These are phyloP conservation scores for Glyptemys insculpta DNA, from an alignment of 2,797 vertebrate species.

Conservation along the genomic window DNA sequence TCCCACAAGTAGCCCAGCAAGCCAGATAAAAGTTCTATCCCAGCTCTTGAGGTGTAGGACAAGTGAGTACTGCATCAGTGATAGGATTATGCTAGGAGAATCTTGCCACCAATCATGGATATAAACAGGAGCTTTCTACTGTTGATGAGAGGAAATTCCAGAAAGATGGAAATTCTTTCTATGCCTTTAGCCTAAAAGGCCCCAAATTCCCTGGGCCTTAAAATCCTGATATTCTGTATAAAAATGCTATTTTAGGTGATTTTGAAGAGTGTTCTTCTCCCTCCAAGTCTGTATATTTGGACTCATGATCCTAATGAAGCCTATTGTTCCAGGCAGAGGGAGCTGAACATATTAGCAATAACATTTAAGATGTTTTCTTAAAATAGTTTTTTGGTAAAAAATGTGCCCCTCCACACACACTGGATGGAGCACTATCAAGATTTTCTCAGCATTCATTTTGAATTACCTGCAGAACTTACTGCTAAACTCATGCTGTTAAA, in stretches of 20 bases:
- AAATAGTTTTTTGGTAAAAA: neutral
- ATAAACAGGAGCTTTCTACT: neutral
- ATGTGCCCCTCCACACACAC: neutral
- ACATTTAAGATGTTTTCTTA: neutral
- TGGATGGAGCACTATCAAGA: neutral
- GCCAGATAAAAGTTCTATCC: neutral
- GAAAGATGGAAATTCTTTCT: neutral
- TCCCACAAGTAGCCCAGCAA: neutral
- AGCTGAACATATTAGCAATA: neutral
- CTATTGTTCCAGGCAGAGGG: neutral
- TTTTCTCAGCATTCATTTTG: neutral
- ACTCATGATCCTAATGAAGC: neutral
- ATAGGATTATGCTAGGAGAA: neutral
- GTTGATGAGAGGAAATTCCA: neutral
- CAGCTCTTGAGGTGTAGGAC: neutral
- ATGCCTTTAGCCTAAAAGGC: neutral
- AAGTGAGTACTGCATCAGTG: neutral
- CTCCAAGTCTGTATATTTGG: neutral
- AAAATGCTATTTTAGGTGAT: neutral
- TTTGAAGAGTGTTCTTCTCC: neutral
- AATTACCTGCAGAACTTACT: neutral
- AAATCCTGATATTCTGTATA: neutral
- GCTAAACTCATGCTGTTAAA: neutral
- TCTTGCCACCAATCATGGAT: neutral
- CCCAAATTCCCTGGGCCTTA: neutral